Evolutionary conservation across 2,888 invertebrate species (phyloP), one percentile per base, ranked within the genome.

Genomic region (Eristalis intricaria): DNA sequence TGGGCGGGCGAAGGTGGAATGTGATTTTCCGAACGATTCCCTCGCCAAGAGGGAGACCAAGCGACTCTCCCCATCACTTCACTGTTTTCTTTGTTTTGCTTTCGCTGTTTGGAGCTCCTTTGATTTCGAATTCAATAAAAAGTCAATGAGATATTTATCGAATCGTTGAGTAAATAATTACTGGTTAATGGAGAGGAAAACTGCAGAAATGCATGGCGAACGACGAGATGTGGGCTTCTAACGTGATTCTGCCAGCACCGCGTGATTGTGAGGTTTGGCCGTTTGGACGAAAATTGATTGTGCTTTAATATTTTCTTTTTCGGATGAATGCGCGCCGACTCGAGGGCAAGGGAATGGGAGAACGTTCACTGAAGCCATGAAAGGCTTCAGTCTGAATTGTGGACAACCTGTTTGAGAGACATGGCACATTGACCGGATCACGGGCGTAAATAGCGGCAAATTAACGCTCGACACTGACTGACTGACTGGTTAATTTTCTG

Each of bases 81-180:
- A 10, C 8, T 50, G 15, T 29, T n/a, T 29, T 32, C 50, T 68
- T 63, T 71, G 8, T 50, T 61, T 63, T 40, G 22, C 22, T 13
- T 63, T 61, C 5, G 43, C 32, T 65, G 58, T 66, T 84, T 65
- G 29, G 63, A 74, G 61, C 65, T 64, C 56, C 64, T 75, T 84
- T 84, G 69, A 75, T 71, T 84, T 79, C 35, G 71, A 76, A 68
- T 84, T 74, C 81, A 81, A 81, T 81, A 74, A 73, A 80, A 74
- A 74, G 26, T 74, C 80, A 80, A 68, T 68, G 80, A 68, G 80
- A 80, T 80, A 83, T 79, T 75, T 84, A 79, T 84, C 79, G 74
- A 84, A 74, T 84, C 84, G 66, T 79, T 84, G 70, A 75, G 61
- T 84, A 79, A 84, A 75, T 79, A 79, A 79, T 84, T 79, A 66